These are phyloP conservation scores for Trichosurus vulpecula DNA, from an alignment of 2,797 vertebrate genomes.

Conservation along the genomic window DNA sequence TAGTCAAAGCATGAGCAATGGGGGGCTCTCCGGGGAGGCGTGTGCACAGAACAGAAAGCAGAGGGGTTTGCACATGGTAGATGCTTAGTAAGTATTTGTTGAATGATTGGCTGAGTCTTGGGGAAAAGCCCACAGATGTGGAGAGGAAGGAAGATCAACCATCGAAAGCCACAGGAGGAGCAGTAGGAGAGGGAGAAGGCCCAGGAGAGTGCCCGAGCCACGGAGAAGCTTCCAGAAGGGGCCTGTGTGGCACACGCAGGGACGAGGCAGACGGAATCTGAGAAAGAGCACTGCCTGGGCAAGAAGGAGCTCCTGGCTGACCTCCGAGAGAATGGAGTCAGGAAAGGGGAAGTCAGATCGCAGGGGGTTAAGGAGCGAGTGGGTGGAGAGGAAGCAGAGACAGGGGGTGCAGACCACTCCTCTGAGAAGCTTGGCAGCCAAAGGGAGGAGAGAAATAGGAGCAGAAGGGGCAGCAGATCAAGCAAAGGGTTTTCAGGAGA, in stretches of 20 bases:
- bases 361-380: constrained; percentile 73
- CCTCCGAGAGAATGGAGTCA: constrained; percentile 34
- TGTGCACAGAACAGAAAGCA: constrained; percentile 29
- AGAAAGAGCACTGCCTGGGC: constrained; percentile 11
- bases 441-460: constrained; percentile 64
- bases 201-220: constrained; percentile 56
- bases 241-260: constrained; percentile 62
- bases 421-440: constrained; percentile 72
- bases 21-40: constrained; percentile 38
- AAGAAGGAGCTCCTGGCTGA: constrained; percentile 35
- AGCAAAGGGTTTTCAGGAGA: constrained; percentile 57
- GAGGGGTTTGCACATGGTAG: not conserved
- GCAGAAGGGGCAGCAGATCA: constrained; percentile 61
- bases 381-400: constrained; percentile 77
- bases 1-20: constrained; percentile 32
- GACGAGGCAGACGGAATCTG: constrained; percentile 10
- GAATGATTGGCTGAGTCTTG: not conserved
- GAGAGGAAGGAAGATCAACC: constrained; percentile 56
- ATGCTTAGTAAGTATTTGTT: constrained; percentile 3
- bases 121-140: not conserved
- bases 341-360: constrained; percentile 67
- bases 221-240: constrained; percentile 60
- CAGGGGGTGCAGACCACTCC: constrained; percentile 77
- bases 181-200: constrained; percentile 59
- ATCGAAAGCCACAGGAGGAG: constrained; percentile 7